A percentile compares a stretch with the other conserved stretches of the same genome.
These are phyloP conservation scores for Callaeas wilsoni DNA, from an alignment of 2,113 vertebrate genomes.

Conservation along the genomic window DNA sequence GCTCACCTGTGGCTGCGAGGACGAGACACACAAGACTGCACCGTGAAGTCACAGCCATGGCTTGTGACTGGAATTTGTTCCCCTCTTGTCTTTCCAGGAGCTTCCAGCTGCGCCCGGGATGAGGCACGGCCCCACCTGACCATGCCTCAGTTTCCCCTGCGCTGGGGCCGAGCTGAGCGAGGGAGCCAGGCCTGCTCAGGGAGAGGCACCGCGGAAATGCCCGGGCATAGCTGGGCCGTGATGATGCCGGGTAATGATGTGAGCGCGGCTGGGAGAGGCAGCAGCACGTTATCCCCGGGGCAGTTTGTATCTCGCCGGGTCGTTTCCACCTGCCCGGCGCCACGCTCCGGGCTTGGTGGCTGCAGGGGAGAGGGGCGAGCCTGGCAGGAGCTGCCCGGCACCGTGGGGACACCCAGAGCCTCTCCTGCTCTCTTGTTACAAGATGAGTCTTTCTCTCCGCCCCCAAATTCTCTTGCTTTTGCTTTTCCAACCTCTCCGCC, in stretches of 20 bases:
- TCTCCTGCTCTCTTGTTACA: background rate
- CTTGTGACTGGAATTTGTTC: background rate
- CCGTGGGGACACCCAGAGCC: background rate
- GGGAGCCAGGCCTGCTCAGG: accelerated
- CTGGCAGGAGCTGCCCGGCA: background rate
- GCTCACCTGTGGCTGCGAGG: background rate
- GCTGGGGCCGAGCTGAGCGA: background rate
- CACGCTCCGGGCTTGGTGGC: accelerated
- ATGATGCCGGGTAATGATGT: background rate
- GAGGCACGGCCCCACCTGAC: background rate
- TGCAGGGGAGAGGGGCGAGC: background rate
- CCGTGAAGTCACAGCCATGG: background rate
- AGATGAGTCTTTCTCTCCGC: background rate
- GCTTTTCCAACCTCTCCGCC: background rate
- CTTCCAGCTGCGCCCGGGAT: background rate
- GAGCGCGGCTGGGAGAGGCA: background rate
- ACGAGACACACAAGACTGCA: background rate
- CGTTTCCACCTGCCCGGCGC: background rate
- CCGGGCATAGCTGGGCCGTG: background rate
- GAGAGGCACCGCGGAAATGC: background rate
- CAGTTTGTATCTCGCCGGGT: accelerated
- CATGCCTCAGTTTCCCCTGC: background rate
- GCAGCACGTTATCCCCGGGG: background rate
- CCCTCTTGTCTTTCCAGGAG: background rate
- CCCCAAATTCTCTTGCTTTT: background rate